Percentiles rank a stretch among this genome's conserved stretches.
Evolutionary conservation across 92 coral and sea anemone genomes (phyloP).

Genomic region (Phenganax subtilis): DNA sequence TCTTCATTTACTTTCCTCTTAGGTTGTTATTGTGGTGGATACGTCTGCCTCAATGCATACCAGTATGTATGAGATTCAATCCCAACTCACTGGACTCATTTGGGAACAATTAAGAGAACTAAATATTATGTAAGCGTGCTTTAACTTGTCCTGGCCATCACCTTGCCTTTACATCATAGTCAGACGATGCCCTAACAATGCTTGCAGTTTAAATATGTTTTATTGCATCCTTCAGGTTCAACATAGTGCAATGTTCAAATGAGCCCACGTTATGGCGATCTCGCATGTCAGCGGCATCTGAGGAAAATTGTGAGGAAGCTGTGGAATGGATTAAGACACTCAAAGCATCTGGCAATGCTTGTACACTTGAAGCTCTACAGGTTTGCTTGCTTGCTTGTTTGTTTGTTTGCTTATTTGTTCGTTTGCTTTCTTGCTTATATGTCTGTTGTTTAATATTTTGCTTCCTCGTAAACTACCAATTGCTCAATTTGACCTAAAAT

Average conservation of each 20-base stretch:
- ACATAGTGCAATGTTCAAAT: constrained; percentile 72
- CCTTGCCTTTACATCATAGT: background rate
- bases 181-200: background rate
- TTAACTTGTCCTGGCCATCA: background rate
- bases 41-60: constrained; percentile 95
- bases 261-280: constrained; percentile 86
- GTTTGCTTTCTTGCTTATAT: too few relatives aligned
- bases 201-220: too few relatives aligned
- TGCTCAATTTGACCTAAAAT: too few relatives aligned
- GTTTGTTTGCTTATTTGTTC: too few relatives aligned
- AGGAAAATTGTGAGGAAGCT: constrained; percentile 82
- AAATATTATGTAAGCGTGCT: constrained; percentile 61
- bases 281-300: constrained; percentile 55
- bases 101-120: constrained; percentile 88
- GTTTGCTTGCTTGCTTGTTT: constrained; percentile 25
- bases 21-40: constrained; percentile 83
- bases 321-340: constrained; percentile 87
- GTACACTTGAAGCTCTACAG: constrained; percentile 76
- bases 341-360: constrained; percentile 84
- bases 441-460: too few relatives aligned
- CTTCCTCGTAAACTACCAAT: too few relatives aligned
- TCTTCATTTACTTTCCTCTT: background rate
- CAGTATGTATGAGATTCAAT: constrained; percentile 84
- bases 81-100: constrained; percentile 80
- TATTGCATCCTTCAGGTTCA: constrained; percentile 55